These are phyloP conservation scores for Stegodyphus mimosarum DNA, from an alignment of 1,140 invertebrate genomes.

Conservation along the genomic window DNA sequence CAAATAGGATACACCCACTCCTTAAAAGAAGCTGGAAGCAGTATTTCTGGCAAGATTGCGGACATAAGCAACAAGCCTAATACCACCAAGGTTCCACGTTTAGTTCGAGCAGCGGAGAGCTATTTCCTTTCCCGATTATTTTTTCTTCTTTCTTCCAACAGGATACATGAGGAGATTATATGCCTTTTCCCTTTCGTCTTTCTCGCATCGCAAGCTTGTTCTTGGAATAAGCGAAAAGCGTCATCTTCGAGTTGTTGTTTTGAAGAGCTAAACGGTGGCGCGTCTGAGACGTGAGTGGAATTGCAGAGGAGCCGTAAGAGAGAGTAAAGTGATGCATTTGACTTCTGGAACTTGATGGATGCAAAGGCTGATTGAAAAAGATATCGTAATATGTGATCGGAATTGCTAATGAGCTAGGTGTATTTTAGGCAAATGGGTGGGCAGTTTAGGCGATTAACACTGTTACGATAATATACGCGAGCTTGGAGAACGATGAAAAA, in stretches of 20 bases:
- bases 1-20: conserved; percentile 23
- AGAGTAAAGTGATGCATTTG: neutral
- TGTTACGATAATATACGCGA: too few species aligned
- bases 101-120: conserved; percentile 33
- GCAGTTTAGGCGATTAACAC: too few species aligned
- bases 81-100: neutral
- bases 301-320: neutral
- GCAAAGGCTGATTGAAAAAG: conserved; percentile 19
- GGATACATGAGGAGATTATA: conserved; percentile 33
- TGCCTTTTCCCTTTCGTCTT: conserved; percentile 5
- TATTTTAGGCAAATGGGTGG: too few species aligned
- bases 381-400: conserved; percentile 15
- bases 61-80: too few species aligned
- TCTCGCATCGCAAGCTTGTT: neutral
- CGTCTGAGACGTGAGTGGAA: conserved; percentile 17
- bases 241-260: neutral
- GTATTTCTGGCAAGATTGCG: too few species aligned
- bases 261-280: conserved; percentile 33
- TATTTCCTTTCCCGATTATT: conserved; percentile 33
- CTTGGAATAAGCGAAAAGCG: neutral
- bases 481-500: too few species aligned
- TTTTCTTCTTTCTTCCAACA: neutral
- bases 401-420: neutral
- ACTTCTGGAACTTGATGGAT: conserved; percentile 25
- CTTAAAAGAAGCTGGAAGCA: neutral